Percentiles rank a stretch among this genome's conserved stretches.
phyloP scores from a whole-genome alignment of 2,888 invertebrate species.

The Caenorhabditis uteleia region DNA sequence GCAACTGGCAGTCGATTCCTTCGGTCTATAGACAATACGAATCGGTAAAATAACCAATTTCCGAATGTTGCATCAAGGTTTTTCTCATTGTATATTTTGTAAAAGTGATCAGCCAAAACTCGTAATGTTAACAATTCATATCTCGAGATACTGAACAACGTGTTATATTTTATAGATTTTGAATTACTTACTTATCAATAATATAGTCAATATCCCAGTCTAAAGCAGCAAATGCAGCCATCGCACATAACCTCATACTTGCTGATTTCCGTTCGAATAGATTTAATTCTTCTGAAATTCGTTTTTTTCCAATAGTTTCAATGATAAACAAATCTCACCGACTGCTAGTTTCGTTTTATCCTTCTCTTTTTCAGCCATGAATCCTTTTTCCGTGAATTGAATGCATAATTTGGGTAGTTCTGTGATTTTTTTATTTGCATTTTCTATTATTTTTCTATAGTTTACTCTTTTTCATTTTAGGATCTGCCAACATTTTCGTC shows the following conservation, averaged over 20 bases:
- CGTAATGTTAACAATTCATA: constrained; percentile 39
- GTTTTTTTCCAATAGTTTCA: not conserved
- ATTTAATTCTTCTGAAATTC: constrained; percentile 40
- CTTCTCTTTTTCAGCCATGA: constrained; percentile 24
- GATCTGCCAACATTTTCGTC: constrained; percentile 8
- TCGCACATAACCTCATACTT: constrained; percentile 50
- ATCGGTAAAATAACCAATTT: constrained; percentile 45
- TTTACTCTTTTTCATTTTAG: constrained; percentile 21
- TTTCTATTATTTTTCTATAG: not conserved
- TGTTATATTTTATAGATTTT: not conserved
- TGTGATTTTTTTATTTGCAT: constrained; percentile 3
- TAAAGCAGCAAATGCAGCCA: constrained; percentile 50
- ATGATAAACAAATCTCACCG: not conserved
- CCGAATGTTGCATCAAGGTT: constrained; percentile 42
- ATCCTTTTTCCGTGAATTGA: constrained; percentile 37
- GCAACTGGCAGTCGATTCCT: constrained; percentile 48
- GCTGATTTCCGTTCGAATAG: constrained; percentile 44
- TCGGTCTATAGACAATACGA: constrained; percentile 28
- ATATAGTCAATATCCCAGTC: constrained; percentile 49
- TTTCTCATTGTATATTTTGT: constrained; percentile 31
- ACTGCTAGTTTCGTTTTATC: constrained; percentile 18
- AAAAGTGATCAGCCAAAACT: constrained; percentile 34
- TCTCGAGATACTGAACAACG: constrained; percentile 20
- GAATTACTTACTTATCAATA: constrained; percentile 33
- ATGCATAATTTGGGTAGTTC: constrained; percentile 29